Evolutionary conservation across 2,113 vertebrate species (phyloP).

Genomic region (Hiodon tergisus): DNA sequence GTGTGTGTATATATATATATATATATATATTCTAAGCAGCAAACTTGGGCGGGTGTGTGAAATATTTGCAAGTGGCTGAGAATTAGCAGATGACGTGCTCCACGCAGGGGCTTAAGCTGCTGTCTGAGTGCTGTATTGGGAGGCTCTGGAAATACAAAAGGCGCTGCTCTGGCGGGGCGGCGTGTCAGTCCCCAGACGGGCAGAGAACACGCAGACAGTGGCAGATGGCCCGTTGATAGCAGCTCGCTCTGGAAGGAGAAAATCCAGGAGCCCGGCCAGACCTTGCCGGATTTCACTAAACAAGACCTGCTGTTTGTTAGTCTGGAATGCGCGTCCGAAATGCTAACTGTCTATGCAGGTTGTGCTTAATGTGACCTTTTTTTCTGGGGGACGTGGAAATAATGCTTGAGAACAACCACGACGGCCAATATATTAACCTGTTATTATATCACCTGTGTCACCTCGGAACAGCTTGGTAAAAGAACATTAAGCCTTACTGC

Average conservation of each 20-base stretch:
- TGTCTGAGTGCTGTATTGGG: background rate
- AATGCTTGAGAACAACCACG: constrained; percentile 3
- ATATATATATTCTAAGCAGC: too few relatives aligned
- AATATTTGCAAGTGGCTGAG: too few relatives aligned
- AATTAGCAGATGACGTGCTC: constrained; percentile 1
- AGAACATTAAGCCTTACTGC: too few relatives aligned
- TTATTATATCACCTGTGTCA: background rate
- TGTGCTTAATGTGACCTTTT: constrained; percentile 19
- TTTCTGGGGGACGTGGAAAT: background rate
- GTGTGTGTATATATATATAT: too few relatives aligned
- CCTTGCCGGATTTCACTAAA: constrained; percentile 46
- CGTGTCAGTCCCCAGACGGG: constrained; percentile 37
- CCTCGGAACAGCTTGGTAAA: background rate
- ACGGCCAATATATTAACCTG: background rate
- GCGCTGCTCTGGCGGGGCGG: constrained; percentile 12
- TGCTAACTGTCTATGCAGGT: constrained; percentile 10
- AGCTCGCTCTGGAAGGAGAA: constrained; percentile 50
- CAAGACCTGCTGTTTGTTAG: constrained; percentile 43
- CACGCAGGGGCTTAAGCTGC: background rate
- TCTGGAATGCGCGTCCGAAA: constrained; percentile 44
- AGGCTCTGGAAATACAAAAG: constrained; percentile 16
- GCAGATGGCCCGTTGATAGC: constrained; percentile 58
- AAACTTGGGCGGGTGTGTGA: too few relatives aligned
- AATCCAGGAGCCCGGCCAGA: constrained; percentile 57
- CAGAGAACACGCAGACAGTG: constrained; percentile 46